Conservation (phyloP, 2,888 invertebrate genomes). For the Pedicia rivosa region DNA sequence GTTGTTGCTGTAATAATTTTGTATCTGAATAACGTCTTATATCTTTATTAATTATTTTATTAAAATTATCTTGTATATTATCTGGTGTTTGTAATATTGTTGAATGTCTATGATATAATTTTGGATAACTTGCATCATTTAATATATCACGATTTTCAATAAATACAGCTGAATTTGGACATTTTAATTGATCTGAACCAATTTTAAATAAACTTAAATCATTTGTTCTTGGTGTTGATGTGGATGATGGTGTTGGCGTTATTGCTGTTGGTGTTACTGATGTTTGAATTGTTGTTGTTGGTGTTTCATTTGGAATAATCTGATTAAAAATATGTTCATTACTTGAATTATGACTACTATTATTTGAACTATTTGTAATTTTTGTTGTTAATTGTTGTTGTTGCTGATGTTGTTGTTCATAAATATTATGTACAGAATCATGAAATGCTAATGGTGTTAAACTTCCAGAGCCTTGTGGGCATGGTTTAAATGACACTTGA, state of each 20-base stretch:
- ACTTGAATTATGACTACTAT: constrained; percentile 25
- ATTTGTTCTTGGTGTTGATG: constrained; percentile 11
- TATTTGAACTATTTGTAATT: constrained; percentile 1
- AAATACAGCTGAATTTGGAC: constrained; percentile 31
- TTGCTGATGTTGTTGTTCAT: constrained; percentile 25
- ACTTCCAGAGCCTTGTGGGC: constrained; percentile 30
- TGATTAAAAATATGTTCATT: constrained; percentile 25
- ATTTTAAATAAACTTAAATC: constrained; percentile 13
- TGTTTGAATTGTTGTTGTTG: background rate
- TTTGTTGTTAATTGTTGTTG: too few relatives aligned
- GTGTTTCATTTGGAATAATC: background rate
- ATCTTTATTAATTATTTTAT: constrained; percentile 22
- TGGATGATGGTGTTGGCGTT: constrained; percentile 11
- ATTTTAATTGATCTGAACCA: constrained; percentile 17
- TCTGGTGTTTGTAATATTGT: constrained; percentile 21
- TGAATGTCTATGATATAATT: constrained; percentile 26
- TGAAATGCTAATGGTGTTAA: constrained; percentile 32
- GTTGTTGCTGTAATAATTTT: constrained; percentile 22
- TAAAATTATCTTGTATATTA: constrained; percentile 17
- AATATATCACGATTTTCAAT: constrained; percentile 31
- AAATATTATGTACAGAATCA: constrained; percentile 30
- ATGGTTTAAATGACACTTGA: constrained; percentile 31
- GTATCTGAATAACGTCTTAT: constrained; percentile 30
- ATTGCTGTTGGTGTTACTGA: constrained; percentile 6
- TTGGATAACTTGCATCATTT: constrained; percentile 27